These are phyloP conservation scores for Andrena haemorrhoa DNA, from an alignment of 2,888 invertebrate species.

Conservation along the genomic window DNA sequence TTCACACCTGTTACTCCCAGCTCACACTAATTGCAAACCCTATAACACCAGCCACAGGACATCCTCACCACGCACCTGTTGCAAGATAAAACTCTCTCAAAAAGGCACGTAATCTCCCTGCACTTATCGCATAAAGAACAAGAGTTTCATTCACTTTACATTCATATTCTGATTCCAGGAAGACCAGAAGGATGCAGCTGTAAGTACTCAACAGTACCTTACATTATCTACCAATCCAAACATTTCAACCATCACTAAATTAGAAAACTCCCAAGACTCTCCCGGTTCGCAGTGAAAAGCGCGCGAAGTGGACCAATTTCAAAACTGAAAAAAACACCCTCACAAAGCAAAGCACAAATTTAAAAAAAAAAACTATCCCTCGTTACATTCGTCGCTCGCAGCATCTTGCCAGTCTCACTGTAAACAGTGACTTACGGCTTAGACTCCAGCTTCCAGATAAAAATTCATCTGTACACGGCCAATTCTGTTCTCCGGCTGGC, in stretches of 20 bases:
- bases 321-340: too few relatives aligned
- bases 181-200: slow-evolving; percentile 20
- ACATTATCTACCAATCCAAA: neutral
- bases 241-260: too few relatives aligned
- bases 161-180: neutral
- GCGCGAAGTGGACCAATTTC: too few relatives aligned
- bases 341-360: too few relatives aligned
- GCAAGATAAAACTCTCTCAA: neutral
- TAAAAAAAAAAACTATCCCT: too few relatives aligned
- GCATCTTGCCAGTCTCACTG: too few relatives aligned
- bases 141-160: slow-evolving; percentile 30
- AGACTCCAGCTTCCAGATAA: slow-evolving; percentile 11
- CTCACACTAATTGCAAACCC: neutral
- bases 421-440: too few relatives aligned
- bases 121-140: slow-evolving; percentile 29
- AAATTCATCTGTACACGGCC: slow-evolving; percentile 32
- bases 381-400: too few relatives aligned
- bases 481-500: slow-evolving; percentile 11
- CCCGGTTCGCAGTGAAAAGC: too few relatives aligned
- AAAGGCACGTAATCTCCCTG: slow-evolving; percentile 21
- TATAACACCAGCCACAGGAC: neutral
- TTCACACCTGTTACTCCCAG: neutral
- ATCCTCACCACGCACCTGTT: slow-evolving; percentile 32
- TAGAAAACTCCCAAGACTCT: too few relatives aligned
- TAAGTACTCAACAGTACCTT: neutral